Base-by-base conservation (phyloP, 2,888 invertebrate species). In the Junonia oenone region DNA sequence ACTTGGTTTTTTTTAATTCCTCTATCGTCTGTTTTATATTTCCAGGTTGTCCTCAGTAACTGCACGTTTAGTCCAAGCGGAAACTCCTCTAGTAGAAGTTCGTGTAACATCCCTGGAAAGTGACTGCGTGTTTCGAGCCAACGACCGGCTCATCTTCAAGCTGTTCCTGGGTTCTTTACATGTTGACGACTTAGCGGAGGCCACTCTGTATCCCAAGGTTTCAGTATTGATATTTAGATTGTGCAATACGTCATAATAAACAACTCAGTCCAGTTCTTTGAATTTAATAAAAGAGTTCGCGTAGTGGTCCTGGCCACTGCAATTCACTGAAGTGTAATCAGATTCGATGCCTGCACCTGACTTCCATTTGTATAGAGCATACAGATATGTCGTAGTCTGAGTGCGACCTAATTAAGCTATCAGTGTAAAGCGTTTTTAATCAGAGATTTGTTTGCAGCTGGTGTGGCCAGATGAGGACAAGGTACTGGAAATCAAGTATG, bases 401-500 rank as follows among this genome's bases (percentile, higher is more conserved):
- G n/a, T n/a, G n/a, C n/a, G n/a, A n/a, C n/a, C n/a, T n/a, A n/a
- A n/a, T n/a, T n/a, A n/a, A n/a, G n/a, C n/a, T n/a, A n/a, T n/a
- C n/a, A n/a, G n/a, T n/a, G n/a, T n/a, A n/a, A n/a, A n/a, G n/a
- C n/a, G n/a, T n/a, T n/a, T n/a, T n/a, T n/a, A n/a, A n/a, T n/a
- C n/a, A n/a, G n/a, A n/a, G n/a, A n/a, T n/a, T n/a, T n/a, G n/a
- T n/a, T n/a, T n/a, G n/a, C n/a, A 70, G 95, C 88, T 96, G 55
- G 77, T 96, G 19, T 93, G 93, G 75, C 93, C 95, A 0, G 95
- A 96, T 63, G 95, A 95, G 69, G 96, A 96, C 72, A 95, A 94
- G 72, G 94, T 96, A 0, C 90, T 95, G 61, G 95, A 96, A 69
- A 78, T 96, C 46, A 96, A 96, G 77, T 95, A 94, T 72, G 94